phyloP scores from a whole-genome alignment of 2,888 invertebrate species.

The Smittia sp. region DNA sequence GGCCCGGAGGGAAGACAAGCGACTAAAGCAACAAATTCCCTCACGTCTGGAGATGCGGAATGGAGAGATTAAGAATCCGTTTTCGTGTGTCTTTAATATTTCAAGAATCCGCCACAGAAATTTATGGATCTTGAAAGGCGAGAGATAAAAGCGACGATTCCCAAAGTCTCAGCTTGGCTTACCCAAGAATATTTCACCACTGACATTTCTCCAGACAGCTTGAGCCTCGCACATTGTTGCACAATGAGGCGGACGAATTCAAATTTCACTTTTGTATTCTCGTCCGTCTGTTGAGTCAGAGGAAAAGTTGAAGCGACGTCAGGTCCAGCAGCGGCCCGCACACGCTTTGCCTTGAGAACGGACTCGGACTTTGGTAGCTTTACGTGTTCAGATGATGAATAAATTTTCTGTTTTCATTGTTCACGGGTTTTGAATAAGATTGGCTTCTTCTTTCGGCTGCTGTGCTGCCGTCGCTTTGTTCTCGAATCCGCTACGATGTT shows the following conservation, averaged over 20 bases:
- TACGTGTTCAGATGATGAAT: background rate
- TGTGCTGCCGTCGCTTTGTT: no score
- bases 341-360: background rate
- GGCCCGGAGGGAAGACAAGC: background rate
- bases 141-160: background rate
- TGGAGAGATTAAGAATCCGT: conserved; percentile 25
- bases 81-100: conserved; percentile 22
- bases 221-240: background rate
- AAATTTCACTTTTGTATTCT: background rate
- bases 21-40: background rate
- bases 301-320: no score
- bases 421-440: no score
- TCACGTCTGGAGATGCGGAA: conserved; percentile 32
- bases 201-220: background rate
- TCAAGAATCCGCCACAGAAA: conserved; percentile 8
- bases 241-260: background rate
- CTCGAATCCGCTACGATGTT: no score
- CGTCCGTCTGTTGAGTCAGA: background rate
- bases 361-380: background rate
- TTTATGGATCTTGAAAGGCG: conserved; percentile 25
- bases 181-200: background rate
- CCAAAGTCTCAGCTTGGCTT: background rate
- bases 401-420: conserved; percentile 1
- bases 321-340: background rate
- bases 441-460: no score